phyloP scores from a whole-genome alignment of 1,140 invertebrate genomes.

The Tigriopus japonicus region DNA sequence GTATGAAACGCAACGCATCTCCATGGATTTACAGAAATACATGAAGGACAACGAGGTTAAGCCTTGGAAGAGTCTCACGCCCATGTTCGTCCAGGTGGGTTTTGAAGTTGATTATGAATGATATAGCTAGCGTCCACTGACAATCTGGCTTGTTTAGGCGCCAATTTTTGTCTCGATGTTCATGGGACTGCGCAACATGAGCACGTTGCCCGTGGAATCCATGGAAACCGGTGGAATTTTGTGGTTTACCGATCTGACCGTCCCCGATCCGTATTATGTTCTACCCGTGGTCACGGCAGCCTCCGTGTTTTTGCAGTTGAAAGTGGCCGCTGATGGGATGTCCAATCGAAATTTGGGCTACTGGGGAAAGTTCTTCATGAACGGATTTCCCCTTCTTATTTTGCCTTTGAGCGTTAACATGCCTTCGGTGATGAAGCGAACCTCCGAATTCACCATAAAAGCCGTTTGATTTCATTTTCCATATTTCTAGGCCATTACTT shows the following conservation, averaged over 20 bases:
- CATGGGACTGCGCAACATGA: slow-evolving; percentile 58
- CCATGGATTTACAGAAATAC: slow-evolving; percentile 49
- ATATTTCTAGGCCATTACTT: slow-evolving; percentile 19
- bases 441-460: too few relatives aligned
- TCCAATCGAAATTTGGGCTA: slow-evolving; percentile 37
- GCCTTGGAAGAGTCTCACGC: slow-evolving; percentile 48
- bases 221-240: slow-evolving; percentile 65
- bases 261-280: slow-evolving; percentile 69
- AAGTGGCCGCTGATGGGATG: slow-evolving; percentile 49
- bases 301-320: slow-evolving; percentile 33
- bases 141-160: too few relatives aligned
- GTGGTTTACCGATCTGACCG: slow-evolving; percentile 83
- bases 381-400: slow-evolving; percentile 54
- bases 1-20: slow-evolving; percentile 48
- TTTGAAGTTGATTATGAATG: too few relatives aligned
- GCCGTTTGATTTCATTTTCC: not conserved
- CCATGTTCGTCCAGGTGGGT: not conserved
- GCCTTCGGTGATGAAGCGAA: slow-evolving; percentile 47
- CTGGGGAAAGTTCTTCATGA: slow-evolving; percentile 48
- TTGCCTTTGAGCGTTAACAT: slow-evolving; percentile 75
- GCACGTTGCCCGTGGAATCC: slow-evolving; percentile 65
- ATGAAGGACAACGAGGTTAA: slow-evolving; percentile 62
- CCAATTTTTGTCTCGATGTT: slow-evolving; percentile 84
- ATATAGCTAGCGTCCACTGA: slow-evolving; percentile 21
- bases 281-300: slow-evolving; percentile 63